Evolutionary conservation across 2,888 invertebrate genomes (phyloP).

Genomic region (Vesta saturnalis): DNA sequence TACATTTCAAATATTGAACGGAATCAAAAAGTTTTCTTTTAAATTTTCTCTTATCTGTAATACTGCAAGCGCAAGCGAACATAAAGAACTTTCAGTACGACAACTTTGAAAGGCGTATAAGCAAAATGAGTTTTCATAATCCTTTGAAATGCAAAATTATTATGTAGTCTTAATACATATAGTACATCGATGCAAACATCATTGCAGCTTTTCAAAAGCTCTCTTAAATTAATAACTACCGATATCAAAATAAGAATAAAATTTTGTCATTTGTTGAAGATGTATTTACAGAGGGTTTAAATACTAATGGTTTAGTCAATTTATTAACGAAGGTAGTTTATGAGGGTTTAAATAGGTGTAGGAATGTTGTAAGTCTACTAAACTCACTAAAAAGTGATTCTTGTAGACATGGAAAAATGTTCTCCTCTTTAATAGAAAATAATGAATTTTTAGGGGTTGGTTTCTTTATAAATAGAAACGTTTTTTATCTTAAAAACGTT

Average conservation of each 20-base stretch:
- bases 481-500: constrained; percentile 20
- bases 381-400: constrained; percentile 36
- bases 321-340: constrained; percentile 33
- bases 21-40: constrained; percentile 21
- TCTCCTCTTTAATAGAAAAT: constrained; percentile 29
- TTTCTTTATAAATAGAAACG: constrained; percentile 30
- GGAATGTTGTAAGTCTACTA: constrained; percentile 33
- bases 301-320: constrained; percentile 29
- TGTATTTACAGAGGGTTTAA: constrained; percentile 15
- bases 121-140: constrained; percentile 29
- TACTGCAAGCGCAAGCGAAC: constrained; percentile 28
- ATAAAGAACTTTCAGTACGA: constrained; percentile 31
- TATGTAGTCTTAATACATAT: constrained; percentile 30
- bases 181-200: constrained; percentile 12
- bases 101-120: constrained; percentile 26
- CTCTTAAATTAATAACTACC: constrained; percentile 9
- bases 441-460: constrained; percentile 32
- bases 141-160: constrained; percentile 32
- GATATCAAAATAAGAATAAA: neutral
- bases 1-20: neutral
- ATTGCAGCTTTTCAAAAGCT: constrained; percentile 4
- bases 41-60: constrained; percentile 31
- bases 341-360: constrained; percentile 37
- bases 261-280: neutral
- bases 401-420: constrained; percentile 34